These are phyloP conservation scores for Ctenomys sociabilis DNA, from an alignment of 2,113 vertebrate genomes.

Conservation along the genomic window DNA sequence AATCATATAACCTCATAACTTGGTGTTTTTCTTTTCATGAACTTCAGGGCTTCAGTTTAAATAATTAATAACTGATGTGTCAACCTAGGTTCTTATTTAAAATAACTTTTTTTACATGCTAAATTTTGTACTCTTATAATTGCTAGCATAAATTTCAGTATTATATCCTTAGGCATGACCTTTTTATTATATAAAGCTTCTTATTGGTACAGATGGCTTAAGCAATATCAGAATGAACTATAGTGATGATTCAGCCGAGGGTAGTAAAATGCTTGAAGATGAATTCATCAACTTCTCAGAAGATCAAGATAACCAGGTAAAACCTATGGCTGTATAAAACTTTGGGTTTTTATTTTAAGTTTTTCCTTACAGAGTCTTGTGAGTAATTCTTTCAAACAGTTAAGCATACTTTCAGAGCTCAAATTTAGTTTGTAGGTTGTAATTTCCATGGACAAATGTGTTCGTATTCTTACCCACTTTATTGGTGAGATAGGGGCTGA, in stretches of 20 bases:
- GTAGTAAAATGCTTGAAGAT: slow-evolving; percentile 88
- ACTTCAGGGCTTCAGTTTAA: neutral
- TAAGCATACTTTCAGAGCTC: neutral
- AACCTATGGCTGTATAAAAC: slow-evolving; percentile 43
- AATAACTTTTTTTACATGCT: slow-evolving; percentile 32
- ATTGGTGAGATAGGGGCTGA: neutral
- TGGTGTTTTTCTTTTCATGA: slow-evolving; percentile 32
- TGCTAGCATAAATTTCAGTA: neutral
- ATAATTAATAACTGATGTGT: neutral
- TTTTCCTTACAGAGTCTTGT: neutral
- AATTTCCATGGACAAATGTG: slow-evolving; percentile 3
- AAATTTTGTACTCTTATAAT: slow-evolving; percentile 51
- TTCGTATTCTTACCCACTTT: neutral
- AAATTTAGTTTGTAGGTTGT: neutral
- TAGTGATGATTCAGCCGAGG: slow-evolving; percentile 87
- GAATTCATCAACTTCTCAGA: slow-evolving; percentile 94
- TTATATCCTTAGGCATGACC: neutral
- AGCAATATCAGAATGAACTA: slow-evolving; percentile 95
- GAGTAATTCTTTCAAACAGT: neutral
- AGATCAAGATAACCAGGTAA: slow-evolving; percentile 96
- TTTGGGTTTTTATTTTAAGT: neutral
- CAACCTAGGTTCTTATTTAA: slow-evolving; percentile 31
- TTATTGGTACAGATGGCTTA: slow-evolving; percentile 90
- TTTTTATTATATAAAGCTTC: slow-evolving; percentile 76
- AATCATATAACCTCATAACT: slow-evolving; percentile 14